Evolutionary conservation across 2,113 vertebrate species (phyloP), one percentile per base, ranked within the genome.

Genomic region (Ondatra zibethicus): DNA sequence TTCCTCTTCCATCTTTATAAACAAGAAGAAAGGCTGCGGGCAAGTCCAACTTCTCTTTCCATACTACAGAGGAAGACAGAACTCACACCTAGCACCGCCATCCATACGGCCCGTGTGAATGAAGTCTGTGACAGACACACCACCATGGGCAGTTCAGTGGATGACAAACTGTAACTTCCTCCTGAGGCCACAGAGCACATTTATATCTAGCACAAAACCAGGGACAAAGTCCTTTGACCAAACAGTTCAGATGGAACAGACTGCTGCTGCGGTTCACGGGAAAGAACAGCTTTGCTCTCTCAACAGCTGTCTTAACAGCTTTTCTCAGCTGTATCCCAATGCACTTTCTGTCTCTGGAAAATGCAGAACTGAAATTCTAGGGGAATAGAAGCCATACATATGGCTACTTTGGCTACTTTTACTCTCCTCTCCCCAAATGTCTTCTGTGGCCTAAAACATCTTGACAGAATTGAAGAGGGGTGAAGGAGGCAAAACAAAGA

Each of bases 401-500:
- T 61, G 27, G 31, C 68, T 80, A 61, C 33, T 84, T 95, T 42
- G 55, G 31, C 92, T 89, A 89, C 75, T 94, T 90, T 73, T 81
- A 70, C 58, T 94, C 75, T 73, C 85, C 61, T 89, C 65, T 91
- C 39, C 29, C 25, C 89, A 94, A 72, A 93, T 93, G 88, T 76
- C 92, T 88, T 61, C 91, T 72, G 66, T 66, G 80, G 88, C 86
- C 92, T 73, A 70, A 80, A 75, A 31, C n/a, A 75, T 75, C 50
- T 75, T 58, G 70, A 91, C 39, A 77, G 81, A 65, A 14, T 89
- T 76, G 36, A 76, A 61, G 19, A 39, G 25, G 50, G 1, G 0
- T 16, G n/a, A 16, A 5, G 36, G 36, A 75, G 27, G 4, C 19
- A 31, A 52, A 45, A n/a, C 55, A 50, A 12, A 63, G 33, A 61